These are phyloP conservation scores for Ailuropoda melanoleuca DNA, from an alignment of 2,113 vertebrate species.

Conservation along the genomic window DNA sequence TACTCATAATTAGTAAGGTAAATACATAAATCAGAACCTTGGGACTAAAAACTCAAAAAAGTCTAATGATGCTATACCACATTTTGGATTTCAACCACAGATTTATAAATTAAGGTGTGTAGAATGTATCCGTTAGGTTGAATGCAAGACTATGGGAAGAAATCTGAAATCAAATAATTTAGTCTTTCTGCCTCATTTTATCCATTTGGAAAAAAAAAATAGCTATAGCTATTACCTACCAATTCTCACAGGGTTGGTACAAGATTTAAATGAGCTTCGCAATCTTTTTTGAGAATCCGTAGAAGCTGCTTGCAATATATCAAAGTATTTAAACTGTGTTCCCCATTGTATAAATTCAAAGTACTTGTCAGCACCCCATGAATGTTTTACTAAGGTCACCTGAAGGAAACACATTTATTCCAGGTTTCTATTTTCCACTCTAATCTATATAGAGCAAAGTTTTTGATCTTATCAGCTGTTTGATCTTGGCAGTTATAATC, in stretches of 20 bases:
- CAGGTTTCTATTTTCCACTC: constrained; percentile 73
- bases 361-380: constrained; percentile 80
- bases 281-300: constrained; percentile 76
- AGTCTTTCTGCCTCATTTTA: constrained; percentile 74
- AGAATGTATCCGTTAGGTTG: not conserved
- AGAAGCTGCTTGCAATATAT: constrained; percentile 78
- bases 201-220: constrained; percentile 60
- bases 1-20: constrained; percentile 44
- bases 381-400: constrained; percentile 82
- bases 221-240: constrained; percentile 65
- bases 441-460: constrained; percentile 73
- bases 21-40: not conserved
- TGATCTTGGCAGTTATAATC: constrained; percentile 78
- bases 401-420: constrained; percentile 77
- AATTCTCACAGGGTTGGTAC: constrained; percentile 74
- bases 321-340: constrained; percentile 82
- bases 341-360: constrained; percentile 82
- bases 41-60: constrained; percentile 21
- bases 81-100: not conserved
- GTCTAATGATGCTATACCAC: not conserved
- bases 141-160: not conserved
- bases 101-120: constrained; percentile 46
- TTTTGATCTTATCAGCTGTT: constrained; percentile 76
- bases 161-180: constrained; percentile 72
- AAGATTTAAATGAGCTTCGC: constrained; percentile 79